Evolutionary conservation across 2,797 vertebrate species (phyloP).

Genomic region (Synanceia verrucosa): DNA sequence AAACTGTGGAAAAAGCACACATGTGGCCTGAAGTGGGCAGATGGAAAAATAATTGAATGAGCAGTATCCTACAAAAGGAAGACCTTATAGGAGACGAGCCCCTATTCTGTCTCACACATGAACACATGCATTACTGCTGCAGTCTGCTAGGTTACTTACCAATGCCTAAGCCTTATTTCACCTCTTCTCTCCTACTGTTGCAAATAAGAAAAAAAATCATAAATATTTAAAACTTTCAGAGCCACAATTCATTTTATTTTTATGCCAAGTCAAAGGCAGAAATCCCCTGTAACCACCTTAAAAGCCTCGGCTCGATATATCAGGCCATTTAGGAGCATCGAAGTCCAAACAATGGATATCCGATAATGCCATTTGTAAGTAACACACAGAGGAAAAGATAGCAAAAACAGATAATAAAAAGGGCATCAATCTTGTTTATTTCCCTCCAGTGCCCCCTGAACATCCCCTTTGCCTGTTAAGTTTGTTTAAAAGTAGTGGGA

Average conservation of each 20-base stretch:
- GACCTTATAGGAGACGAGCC: slow-evolving; percentile 42
- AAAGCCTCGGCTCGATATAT: slow-evolving; percentile 85
- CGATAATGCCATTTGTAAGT: slow-evolving; percentile 86
- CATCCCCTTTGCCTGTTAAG: slow-evolving; percentile 76
- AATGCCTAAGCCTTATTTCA: slow-evolving; percentile 68
- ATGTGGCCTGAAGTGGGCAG: slow-evolving; percentile 66
- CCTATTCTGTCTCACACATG: slow-evolving; percentile 27
- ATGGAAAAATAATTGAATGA: slow-evolving; percentile 78
- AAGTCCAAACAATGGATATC: slow-evolving; percentile 87
- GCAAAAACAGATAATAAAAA: slow-evolving; percentile 87
- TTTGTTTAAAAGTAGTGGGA: slow-evolving; percentile 84
- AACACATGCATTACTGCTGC: slow-evolving; percentile 56
- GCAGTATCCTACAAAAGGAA: slow-evolving; percentile 62
- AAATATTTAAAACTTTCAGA: slow-evolving; percentile 84
- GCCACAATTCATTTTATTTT: slow-evolving; percentile 80
- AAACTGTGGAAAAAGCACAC: slow-evolving; percentile 59
- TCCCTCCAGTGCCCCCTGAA: slow-evolving; percentile 78
- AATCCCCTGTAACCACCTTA: slow-evolving; percentile 85
- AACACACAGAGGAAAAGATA: slow-evolving; percentile 82
- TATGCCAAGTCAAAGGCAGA: slow-evolving; percentile 81
- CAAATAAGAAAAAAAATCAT: slow-evolving; percentile 70
- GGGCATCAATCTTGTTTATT: slow-evolving; percentile 87
- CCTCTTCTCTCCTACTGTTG: slow-evolving; percentile 62
- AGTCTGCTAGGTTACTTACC: slow-evolving; percentile 74
- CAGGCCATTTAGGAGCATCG: slow-evolving; percentile 84